Base-by-base conservation (phyloP, 2,113 vertebrate genomes). In the Notarius quadriscutis region DNA sequence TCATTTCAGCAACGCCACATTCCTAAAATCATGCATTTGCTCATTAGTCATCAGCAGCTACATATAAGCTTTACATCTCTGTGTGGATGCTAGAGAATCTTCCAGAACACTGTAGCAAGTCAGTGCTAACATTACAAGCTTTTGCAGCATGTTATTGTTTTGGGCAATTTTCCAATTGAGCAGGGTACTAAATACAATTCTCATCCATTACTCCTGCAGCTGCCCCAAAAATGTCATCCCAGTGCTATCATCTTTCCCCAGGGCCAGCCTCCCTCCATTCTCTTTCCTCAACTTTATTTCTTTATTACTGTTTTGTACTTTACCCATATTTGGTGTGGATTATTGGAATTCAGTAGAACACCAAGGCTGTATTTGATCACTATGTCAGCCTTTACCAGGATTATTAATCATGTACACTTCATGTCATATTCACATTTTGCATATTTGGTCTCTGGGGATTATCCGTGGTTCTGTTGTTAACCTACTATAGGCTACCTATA, bases 181-280 rank as follows among this genome's bases (percentile, higher is more conserved):
- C 91, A 93, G 94, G 92, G 91, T 85, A 92, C 91, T 93, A 91
- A 91, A 94, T 93, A 90, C 92, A 93, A 94, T 94, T 87, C 92
- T 95, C 95, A 94, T 94, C 93, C 91, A 93, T 94, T 94, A 94
- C 94, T 94, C 93, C 91, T 91, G 84, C 90, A 78, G 92, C 89
- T 94, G 95, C 93, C 94, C 95, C 92, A 94, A 95, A 95, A 95
- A 93, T 93, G 95, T 95, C 94, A 95, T 89, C 17, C 67, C 82
- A 20, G 92, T 90, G 87, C 88, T 90, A 87, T 80, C 88, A 84
- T 62, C 83, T 91, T 90, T 93, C 94, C 94, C 94, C 30, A 91
- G 93, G 93, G 91, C 92, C 87, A 57, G 88, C 87, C 60, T 83
- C 34, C 51, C 84, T 87, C 48, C 6, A 63, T n/a, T 80, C 48